Conservation (phyloP, 2,113 vertebrate species). For the Leptosomus discolor region DNA sequence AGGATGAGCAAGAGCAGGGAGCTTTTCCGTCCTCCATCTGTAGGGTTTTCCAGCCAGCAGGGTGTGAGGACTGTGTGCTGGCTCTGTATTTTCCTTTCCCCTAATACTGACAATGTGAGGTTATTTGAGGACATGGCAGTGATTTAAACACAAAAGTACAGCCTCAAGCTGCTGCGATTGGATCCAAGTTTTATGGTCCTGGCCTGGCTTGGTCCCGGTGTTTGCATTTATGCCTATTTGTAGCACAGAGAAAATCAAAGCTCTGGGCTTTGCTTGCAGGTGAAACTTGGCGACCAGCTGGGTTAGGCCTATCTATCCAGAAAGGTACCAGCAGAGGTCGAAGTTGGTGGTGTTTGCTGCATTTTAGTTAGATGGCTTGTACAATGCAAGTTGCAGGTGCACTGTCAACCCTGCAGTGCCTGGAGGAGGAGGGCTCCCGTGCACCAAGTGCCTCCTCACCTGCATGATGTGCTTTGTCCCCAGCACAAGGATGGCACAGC, state of each 20-base stretch:
- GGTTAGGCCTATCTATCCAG: neutral
- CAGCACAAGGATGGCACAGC: neutral
- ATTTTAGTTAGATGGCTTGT: neutral
- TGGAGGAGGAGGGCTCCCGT: neutral
- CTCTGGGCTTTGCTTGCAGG: neutral
- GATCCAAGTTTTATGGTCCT: neutral
- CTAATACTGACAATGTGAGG: neutral
- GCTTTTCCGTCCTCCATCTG: neutral
- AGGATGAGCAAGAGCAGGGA: neutral
- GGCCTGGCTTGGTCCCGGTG: neutral
- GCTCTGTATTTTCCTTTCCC: neutral
- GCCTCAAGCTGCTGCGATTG: neutral
- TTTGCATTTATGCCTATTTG: neutral
- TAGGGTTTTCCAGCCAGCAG: neutral
- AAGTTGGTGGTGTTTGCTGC: neutral
- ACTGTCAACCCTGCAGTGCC: neutral
- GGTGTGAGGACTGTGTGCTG: neutral
- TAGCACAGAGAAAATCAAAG: neutral
- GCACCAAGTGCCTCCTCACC: fast-evolving
- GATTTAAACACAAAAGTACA: neutral
- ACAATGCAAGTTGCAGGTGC: neutral
- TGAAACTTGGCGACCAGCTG: neutral
- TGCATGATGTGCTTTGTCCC: neutral
- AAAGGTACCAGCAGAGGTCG: neutral
- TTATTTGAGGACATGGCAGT: neutral